Base-by-base conservation (phyloP, 1,140 invertebrate species). In the Dreissena rostriformis region DNA sequence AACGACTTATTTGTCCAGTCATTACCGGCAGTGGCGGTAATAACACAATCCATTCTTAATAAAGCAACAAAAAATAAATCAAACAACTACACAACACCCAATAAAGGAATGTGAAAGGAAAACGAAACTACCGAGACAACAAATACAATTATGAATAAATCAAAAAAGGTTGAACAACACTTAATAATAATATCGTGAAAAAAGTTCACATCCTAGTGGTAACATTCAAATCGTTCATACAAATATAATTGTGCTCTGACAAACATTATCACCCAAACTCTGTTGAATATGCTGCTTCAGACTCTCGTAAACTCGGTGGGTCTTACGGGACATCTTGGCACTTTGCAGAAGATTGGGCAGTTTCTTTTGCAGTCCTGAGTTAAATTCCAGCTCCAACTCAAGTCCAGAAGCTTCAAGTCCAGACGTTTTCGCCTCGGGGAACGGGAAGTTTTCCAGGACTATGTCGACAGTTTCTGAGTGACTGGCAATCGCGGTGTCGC, bases 201-300 rank as follows among this genome's bases (percentile, higher is more conserved):
- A 5, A 39, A 39, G 39, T 39, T 39, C 39, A 39, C 39, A 39
- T 2, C 39, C 39, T 39, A 39, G 2, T 39, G 39, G 39, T 61
- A 61, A 12, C 6, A 61, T 4, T 61, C 2, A 61, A 5, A 19
- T n/a, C 22, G 52, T 73, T 53, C 70, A 84, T 22, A 84, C 67
- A 29, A 84, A 77, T 63, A 84, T 84, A 49, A 84, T 78, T 1
- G 82, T 84, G 15, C 61, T 77, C 12, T 70, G 75, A 78, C 82
- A 84, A 0, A 29, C 49, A 19, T 63, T 57, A 17, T 84, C 82
- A 7, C 67, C 53, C 52, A 84, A 24, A 19, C 77, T 49, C 17
- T 78, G 22, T 61, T 71, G 26, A 57, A 84, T 73, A 61, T 84
- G 82, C 26, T 84, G 39, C 65, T 84, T 84, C 0, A 84, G 52